Conservation (phyloP, 2,113 vertebrate species). For the Phylloscopus whistleri region DNA sequence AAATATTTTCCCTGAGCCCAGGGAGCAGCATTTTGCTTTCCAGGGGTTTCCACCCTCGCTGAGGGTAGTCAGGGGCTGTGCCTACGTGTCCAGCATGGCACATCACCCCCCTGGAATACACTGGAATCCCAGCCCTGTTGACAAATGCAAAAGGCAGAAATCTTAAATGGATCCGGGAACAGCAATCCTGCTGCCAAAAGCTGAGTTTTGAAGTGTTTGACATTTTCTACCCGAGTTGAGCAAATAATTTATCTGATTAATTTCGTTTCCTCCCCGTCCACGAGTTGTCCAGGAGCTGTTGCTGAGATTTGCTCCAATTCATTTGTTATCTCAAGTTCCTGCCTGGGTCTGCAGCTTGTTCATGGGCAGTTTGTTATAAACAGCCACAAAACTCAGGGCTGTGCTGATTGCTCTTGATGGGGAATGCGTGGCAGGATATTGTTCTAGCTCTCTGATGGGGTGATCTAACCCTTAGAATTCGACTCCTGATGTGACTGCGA, state of each 20-base stretch:
- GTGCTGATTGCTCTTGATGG: not conserved
- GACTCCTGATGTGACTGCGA: not conserved
- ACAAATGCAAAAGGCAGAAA: slow-evolving; percentile 54
- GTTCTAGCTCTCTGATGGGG: not conserved
- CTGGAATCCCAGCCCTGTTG: not conserved
- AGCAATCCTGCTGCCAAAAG: slow-evolving; percentile 51
- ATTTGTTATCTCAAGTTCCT: slow-evolving; percentile 46
- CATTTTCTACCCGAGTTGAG: slow-evolving; percentile 49
- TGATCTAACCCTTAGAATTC: not conserved
- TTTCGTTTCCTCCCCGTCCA: slow-evolving; percentile 36
- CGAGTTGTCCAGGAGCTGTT: slow-evolving; percentile 13
- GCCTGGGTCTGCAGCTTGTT: slow-evolving; percentile 15
- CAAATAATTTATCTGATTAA: slow-evolving; percentile 66
- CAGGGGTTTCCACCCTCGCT: not conserved
- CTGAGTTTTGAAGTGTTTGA: slow-evolving; percentile 57
- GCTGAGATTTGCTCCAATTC: slow-evolving; percentile 52
- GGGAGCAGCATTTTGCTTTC: not conserved
- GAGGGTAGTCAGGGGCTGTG: not conserved
- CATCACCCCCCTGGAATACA: not conserved
- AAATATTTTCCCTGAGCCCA: not conserved
- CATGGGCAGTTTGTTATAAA: not conserved
- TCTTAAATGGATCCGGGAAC: slow-evolving; percentile 27
- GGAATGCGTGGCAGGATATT: not conserved
- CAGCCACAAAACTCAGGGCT: not conserved
- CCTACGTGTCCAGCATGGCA: not conserved